Evolutionary conservation across 2,888 invertebrate species (phyloP), one percentile per base, ranked within the genome.

Genomic region (Trisateles emortualis): DNA sequence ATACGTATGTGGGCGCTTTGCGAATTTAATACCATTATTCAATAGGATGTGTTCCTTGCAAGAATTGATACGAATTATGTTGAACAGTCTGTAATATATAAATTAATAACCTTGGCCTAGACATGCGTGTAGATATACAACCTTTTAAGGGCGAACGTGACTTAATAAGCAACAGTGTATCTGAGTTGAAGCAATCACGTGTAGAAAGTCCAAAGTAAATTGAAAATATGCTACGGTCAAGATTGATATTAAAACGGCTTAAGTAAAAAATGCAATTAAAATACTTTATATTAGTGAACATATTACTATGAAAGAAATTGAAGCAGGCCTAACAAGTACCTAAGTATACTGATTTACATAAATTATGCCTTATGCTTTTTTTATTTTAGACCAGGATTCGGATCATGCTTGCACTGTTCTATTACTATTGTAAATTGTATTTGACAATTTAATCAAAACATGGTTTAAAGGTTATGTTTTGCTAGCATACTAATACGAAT

Each of bases 81-180:
- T 59, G 51, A 63, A 54, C 22, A 57, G 67, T 59, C 57, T 72
- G 53, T 56, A 52, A 47, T 48, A 36, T 40, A 38, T 50, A 39
- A 30, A n/a, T n/a, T n/a, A 60, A 46, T 57, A 63, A 66, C 76
- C 76, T 78, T 78, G 74, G 63, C 63, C 64, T 68, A 65, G 64
- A 68, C 62, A 58, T 51, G 48, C 22, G 54, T 53, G 40, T 40
- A 43, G 53, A 56, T 49, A 53, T 46, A 22, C 46, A 53, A 42
- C 58, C 48, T 56, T 69, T 59, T 54, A 61, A 59, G 35, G 53
- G 43, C 42, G 54, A 57, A 70, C 75, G 74, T 74, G 77, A 68
- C 68, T 53, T 41, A 51, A 56, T 64, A 44, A 8, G 45, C 36
- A 44, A 32, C 33, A 36, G 32, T 44, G 30, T 64, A 69, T 68